Evolutionary conservation across 2,113 vertebrate species (phyloP), one percentile per base, ranked within the genome.

Genomic region (Epinephelus moara): DNA sequence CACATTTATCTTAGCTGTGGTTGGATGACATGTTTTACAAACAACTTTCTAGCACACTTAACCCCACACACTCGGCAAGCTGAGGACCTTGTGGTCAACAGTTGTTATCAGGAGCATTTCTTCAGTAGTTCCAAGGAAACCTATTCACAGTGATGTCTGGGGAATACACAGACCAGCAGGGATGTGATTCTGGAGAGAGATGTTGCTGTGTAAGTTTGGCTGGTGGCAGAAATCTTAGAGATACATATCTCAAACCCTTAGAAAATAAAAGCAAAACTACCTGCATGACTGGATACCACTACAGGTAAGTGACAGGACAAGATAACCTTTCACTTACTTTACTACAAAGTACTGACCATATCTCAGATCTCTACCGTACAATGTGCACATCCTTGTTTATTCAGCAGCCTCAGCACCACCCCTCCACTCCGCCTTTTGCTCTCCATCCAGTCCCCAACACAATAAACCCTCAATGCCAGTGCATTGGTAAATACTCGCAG

Each of bases 401-500:
- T 92, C 86, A 85, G 21, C 64, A 66, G 52, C 68, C 45, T 55
- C 75, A 71, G 73, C 81, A 83, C 90, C 52, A 57, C 55, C 66
- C 74, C 40, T 82, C 50, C 13, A 30, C 78, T 75, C 80, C 53
- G 55, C 85, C 80, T 83, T 82, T 75, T 75, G 85, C 81, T 64
- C 81, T 87, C 80, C 68, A 63, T 86, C 86, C 80, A 91, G 78
- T 70, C 88, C 64, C 10, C 17, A 80, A 70, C 88, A 94, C 91
- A 94, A 93, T 87, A 90, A 69, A 87, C 61, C 69, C 82, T 82
- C 80, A 84, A 80, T 86, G 89, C 89, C 86, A 75, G 75, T 49
- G 80, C 90, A 87, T 90, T 70, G 45, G 93, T 90, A 93, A 93
- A 93, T 89, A 89, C 89, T 91, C 77, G 66, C 91, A 86, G 72